Conservation (phyloP, 2,888 invertebrate species). For the Muschampia plurimacula region DNA sequence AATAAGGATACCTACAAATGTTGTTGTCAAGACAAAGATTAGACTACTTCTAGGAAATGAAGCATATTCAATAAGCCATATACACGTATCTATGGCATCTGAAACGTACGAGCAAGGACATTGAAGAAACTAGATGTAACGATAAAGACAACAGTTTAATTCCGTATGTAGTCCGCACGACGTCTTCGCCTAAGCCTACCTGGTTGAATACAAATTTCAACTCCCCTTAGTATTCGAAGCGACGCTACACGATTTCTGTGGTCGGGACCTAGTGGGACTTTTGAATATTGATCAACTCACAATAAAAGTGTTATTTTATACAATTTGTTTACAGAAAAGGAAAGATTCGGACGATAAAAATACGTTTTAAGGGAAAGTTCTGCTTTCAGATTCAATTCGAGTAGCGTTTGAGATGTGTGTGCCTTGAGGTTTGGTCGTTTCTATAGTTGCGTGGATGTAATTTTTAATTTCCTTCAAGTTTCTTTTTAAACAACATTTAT, state of each 20-base stretch:
- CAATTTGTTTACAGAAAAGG: slow-evolving; percentile 44
- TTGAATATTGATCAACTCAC: slow-evolving; percentile 76
- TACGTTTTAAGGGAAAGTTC: slow-evolving; percentile 69
- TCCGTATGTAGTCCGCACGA: slow-evolving; percentile 61
- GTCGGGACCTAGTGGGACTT: slow-evolving; percentile 68
- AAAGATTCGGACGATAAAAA: slow-evolving; percentile 54
- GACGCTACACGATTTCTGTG: slow-evolving; percentile 78
- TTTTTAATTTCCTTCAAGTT: slow-evolving; percentile 27
- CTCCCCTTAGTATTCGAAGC: slow-evolving; percentile 70
- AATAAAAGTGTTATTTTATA: slow-evolving; percentile 51
- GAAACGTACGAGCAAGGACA: slow-evolving; percentile 54
- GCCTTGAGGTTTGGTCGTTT: slow-evolving; percentile 26
- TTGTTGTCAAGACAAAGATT: not conserved
- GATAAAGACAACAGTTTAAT: slow-evolving; percentile 54
- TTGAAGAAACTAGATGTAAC: slow-evolving; percentile 52
- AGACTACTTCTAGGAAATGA: not conserved
- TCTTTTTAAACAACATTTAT: not conserved
- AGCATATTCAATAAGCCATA: slow-evolving; percentile 15
- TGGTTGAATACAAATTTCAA: slow-evolving; percentile 74
- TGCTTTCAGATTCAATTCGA: slow-evolving; percentile 49
- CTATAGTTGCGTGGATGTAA: slow-evolving; percentile 38
- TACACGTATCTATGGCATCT: slow-evolving; percentile 36
- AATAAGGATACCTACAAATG: not conserved
- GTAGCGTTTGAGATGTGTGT: slow-evolving; percentile 39
- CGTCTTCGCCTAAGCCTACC: slow-evolving; percentile 63